These are phyloP conservation scores for Urocolius indicus DNA, from an alignment of 2,113 vertebrate species.

Conservation along the genomic window DNA sequence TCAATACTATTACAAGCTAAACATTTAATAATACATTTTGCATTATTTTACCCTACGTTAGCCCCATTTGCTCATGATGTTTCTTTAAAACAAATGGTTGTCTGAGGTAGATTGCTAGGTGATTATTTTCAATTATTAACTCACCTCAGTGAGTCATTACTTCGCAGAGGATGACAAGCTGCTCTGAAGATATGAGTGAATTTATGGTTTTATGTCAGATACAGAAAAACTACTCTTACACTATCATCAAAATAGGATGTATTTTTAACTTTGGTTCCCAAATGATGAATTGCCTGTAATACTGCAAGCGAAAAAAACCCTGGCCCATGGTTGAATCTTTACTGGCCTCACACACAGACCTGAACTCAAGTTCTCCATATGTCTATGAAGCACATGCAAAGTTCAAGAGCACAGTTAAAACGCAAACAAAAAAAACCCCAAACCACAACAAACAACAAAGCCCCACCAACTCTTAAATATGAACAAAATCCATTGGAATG, in stretches of 20 bases:
- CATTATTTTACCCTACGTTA: neutral
- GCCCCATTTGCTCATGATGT: neutral
- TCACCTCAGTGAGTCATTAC: neutral
- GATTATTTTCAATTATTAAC: conserved; percentile 20
- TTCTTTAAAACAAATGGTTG: neutral
- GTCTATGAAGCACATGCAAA: neutral
- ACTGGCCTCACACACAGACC: neutral
- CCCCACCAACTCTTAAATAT: accelerated
- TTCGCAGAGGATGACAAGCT: neutral
- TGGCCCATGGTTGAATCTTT: neutral
- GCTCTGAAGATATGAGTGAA: neutral
- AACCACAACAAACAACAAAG: neutral
- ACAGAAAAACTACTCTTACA: neutral
- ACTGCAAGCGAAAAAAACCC: neutral
- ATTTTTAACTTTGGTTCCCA: neutral
- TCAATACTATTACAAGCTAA: neutral
- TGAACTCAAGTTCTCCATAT: neutral
- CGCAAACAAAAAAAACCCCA: neutral
- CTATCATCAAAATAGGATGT: neutral
- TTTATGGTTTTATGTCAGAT: neutral
- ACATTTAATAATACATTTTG: neutral
- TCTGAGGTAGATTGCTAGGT: neutral
- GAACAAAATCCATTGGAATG: neutral
- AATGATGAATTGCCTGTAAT: neutral
- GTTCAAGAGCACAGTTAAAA: neutral